Evolutionary conservation across 2,888 invertebrate species (phyloP).

Genomic region (Trissoscelio sp.): DNA sequence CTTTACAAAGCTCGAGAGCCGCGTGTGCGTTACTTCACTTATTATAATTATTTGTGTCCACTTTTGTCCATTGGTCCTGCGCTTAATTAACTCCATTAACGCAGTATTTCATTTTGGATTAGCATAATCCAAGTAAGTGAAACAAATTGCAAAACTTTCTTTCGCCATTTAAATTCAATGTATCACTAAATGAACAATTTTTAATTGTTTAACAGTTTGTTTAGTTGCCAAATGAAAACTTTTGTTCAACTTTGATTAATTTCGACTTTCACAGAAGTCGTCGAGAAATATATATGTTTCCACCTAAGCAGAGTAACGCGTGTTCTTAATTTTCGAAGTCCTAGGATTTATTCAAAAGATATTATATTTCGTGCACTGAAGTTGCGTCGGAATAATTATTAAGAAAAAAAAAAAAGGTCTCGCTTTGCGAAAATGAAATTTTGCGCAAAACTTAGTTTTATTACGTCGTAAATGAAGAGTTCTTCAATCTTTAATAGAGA

Average conservation of each 20-base stretch:
- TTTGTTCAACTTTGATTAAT: neutral
- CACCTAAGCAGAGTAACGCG: neutral
- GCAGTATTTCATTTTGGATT: conserved; percentile 56
- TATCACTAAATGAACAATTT: neutral
- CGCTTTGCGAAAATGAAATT: conserved; percentile 23
- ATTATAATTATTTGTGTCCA: conserved; percentile 26
- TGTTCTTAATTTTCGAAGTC: neutral
- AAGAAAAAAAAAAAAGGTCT: conserved; percentile 5
- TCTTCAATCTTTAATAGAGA: conserved; percentile 52
- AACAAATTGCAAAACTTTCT: neutral
- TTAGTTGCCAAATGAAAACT: too few relatives aligned
- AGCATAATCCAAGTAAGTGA: conserved; percentile 59
- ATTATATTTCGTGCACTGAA: conserved; percentile 5
- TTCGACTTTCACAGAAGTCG: neutral
- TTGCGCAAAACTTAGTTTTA: conserved; percentile 35
- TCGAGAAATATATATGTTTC: neutral
- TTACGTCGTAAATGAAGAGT: conserved; percentile 40
- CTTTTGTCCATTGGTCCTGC: conserved; percentile 16
- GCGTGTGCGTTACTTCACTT: conserved; percentile 51
- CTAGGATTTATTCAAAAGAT: neutral
- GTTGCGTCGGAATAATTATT: conserved; percentile 8
- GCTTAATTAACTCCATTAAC: conserved; percentile 10
- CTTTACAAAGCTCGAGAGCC: conserved; percentile 32
- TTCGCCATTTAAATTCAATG: too few relatives aligned
- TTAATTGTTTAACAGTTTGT: neutral